Evolutionary conservation across 2,888 invertebrate species (phyloP).

Genomic region (Neoascia interrupta): DNA sequence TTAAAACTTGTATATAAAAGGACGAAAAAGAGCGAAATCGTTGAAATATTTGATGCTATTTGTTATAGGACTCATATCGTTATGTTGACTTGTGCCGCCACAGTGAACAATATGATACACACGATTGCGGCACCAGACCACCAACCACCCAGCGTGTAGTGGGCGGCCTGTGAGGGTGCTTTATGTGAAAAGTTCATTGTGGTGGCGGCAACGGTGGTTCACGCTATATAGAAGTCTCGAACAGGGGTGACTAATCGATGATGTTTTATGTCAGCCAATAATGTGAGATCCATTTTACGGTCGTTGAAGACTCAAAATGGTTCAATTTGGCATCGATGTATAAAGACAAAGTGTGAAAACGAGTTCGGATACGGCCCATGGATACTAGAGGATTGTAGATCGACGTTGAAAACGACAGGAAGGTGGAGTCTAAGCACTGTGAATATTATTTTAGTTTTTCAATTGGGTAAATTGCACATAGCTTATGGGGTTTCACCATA

Average conservation of each 20-base stretch:
- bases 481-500: no score
- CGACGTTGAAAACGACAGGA: no score
- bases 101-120: conserved; percentile 26
- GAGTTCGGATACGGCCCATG: no score
- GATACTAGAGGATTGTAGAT: no score
- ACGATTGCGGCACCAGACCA: conserved; percentile 1
- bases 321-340: conserved; percentile 33
- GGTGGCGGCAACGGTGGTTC: no score
- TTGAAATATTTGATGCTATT: conserved; percentile 56
- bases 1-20: conserved; percentile 11
- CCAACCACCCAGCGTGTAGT: not conserved
- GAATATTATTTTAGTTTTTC: no score
- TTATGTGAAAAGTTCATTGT: no score
- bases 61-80: conserved; percentile 16
- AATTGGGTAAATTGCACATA: no score
- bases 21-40: conserved; percentile 40
- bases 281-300: no score
- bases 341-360: conserved; percentile 21
- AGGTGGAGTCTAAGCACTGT: no score
- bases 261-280: conserved; percentile 42
- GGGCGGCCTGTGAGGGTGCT: no score
- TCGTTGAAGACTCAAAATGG: conserved; percentile 40
- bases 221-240: not conserved
- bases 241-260: conserved; percentile 46
- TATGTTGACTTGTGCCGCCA: conserved; percentile 17